Percentiles rank a stretch among this genome's conserved stretches.
Evolutionary conservation across 2,113 vertebrate genomes (phyloP).

Genomic region (Chionomys nivalis): DNA sequence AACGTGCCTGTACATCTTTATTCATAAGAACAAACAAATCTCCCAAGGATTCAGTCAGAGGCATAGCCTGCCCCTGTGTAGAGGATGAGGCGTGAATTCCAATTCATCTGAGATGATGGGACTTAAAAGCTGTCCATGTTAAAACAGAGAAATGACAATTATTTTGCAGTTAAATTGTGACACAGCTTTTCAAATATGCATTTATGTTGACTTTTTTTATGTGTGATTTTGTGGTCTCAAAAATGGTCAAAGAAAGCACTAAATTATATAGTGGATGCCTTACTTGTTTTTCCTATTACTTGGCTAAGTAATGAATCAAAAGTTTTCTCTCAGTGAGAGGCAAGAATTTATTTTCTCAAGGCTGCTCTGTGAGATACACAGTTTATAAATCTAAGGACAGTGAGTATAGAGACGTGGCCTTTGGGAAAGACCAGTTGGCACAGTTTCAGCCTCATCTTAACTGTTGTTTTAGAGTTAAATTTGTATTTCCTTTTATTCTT

Average conservation of each 20-base stretch:
- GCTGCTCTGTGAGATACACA: conserved; percentile 31
- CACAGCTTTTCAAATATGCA: background rate
- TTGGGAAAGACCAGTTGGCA: background rate
- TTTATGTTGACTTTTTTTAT: background rate
- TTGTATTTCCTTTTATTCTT: conserved; percentile 42
- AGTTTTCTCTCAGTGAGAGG: conserved; percentile 50
- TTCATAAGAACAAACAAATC: background rate
- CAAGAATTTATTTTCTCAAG: conserved; percentile 54
- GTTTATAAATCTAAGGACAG: background rate
- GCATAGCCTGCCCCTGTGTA: background rate
- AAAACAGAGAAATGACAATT: conserved; percentile 16
- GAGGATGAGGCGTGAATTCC: background rate
- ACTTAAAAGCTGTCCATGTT: background rate
- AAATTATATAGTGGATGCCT: conserved; percentile 40
- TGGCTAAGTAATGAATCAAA: conserved; percentile 59
- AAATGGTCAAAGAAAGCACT: conserved; percentile 43
- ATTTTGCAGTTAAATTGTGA: background rate
- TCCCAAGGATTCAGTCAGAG: background rate
- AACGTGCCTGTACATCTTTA: background rate
- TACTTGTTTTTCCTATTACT: conserved; percentile 65
- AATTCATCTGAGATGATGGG: background rate
- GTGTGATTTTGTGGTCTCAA: conserved; percentile 23
- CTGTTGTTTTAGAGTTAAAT: background rate
- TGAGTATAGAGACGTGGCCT: background rate
- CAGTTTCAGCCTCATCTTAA: background rate